Evolutionary conservation across 1,140 invertebrate species (phyloP).

Genomic region (Nasonia vitripennis): DNA sequence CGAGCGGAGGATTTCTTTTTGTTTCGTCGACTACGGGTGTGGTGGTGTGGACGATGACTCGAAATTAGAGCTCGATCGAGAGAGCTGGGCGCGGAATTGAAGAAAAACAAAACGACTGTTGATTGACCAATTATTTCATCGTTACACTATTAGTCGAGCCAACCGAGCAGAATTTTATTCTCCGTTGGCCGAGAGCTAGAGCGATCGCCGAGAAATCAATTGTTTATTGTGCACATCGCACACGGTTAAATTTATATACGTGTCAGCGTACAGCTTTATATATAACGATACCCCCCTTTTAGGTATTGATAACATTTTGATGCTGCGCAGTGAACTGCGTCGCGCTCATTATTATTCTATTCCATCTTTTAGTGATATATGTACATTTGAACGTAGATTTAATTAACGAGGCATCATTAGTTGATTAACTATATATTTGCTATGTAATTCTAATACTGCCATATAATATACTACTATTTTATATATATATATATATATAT

Average conservation of each 20-base stretch:
- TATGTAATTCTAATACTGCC: not conserved
- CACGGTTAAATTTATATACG: not conserved
- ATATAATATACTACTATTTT: not conserved
- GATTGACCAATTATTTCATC: not conserved
- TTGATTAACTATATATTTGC: not conserved
- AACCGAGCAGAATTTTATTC: not conserved
- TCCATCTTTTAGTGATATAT: not conserved
- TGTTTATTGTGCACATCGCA: not conserved
- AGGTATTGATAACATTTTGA: not conserved
- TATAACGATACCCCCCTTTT: not conserved
- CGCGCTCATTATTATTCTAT: not conserved
- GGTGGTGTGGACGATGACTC: no score
- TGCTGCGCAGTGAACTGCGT: not conserved
- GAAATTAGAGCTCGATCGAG: no score
- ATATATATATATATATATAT: slow-evolving; percentile 1
- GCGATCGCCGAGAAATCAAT: not conserved
- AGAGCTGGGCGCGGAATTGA: not conserved
- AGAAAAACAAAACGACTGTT: not conserved
- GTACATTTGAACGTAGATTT: not conserved
- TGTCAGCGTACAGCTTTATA: not conserved
- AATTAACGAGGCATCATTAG: not conserved
- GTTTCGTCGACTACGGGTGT: not conserved
- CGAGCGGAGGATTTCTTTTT: not conserved
- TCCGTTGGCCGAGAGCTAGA: not conserved
- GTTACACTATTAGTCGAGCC: not conserved